A percentile compares a stretch with the other conserved stretches of the same genome.
Conservation (phyloP, 2,888 invertebrate genomes). For the Caenorhabditis doughertyi region DNA sequence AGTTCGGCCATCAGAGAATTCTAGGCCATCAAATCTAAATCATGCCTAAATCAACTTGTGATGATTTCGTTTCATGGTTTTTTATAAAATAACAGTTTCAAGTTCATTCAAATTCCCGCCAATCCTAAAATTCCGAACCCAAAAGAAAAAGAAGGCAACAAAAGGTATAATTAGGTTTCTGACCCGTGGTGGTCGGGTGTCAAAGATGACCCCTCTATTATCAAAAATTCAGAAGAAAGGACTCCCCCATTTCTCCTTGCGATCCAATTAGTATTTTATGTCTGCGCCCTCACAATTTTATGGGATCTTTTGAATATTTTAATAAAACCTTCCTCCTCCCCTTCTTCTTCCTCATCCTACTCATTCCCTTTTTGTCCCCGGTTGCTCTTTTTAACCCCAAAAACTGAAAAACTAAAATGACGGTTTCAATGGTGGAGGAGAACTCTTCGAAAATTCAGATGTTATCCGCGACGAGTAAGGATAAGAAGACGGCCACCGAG, state of each 20-base stretch:
- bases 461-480: slow-evolving; percentile 48
- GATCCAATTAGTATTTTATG: slow-evolving; percentile 53
- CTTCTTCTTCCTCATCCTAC: background rate
- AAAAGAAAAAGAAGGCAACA: background rate
- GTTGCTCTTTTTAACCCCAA: background rate
- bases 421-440: slow-evolving; percentile 16
- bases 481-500: slow-evolving; percentile 19
- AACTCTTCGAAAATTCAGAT: slow-evolving; percentile 30
- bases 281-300: slow-evolving; percentile 36
- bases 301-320: slow-evolving; percentile 52
- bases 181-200: too few relatives aligned
- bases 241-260: background rate
- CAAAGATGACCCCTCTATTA: background rate
- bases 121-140: background rate
- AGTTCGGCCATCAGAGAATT: too few relatives aligned
- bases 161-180: background rate
- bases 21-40: too few relatives aligned
- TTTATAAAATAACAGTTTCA: too few relatives aligned
- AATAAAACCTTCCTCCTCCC: slow-evolving; percentile 4
- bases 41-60: too few relatives aligned
- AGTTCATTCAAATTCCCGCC: too few relatives aligned
- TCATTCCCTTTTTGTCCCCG: slow-evolving; percentile 2
- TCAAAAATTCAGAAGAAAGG: slow-evolving; percentile 19
- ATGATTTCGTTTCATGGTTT: too few relatives aligned
- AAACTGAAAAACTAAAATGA: too few relatives aligned